These are phyloP conservation scores for Aphaenogaster rudis DNA, from an alignment of 1,140 invertebrate genomes.

Conservation along the genomic window DNA sequence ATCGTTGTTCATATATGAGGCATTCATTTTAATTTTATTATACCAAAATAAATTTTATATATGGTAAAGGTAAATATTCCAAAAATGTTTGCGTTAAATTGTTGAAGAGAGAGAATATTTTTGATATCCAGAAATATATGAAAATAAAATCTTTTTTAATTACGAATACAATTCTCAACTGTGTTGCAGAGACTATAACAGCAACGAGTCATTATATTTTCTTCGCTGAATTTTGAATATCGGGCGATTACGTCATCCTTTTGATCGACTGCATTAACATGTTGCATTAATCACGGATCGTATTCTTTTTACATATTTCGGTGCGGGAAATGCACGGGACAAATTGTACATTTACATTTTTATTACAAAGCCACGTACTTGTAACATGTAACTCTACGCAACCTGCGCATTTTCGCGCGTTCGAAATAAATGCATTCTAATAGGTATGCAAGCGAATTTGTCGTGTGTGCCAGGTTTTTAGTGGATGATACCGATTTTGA, in stretches of 20 bases:
- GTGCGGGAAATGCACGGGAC: slow-evolving; percentile 51
- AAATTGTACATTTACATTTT: slow-evolving; percentile 66
- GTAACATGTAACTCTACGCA: slow-evolving; percentile 52
- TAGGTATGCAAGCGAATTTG: slow-evolving; percentile 57
- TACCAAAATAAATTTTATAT: not conserved
- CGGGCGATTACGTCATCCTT: slow-evolving; percentile 42
- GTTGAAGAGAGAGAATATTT: slow-evolving; percentile 30
- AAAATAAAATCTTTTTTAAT: slow-evolving; percentile 24
- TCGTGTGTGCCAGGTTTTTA: slow-evolving; percentile 57
- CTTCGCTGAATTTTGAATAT: slow-evolving; percentile 57
- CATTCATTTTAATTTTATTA: slow-evolving; percentile 27
- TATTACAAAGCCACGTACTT: slow-evolving; percentile 59
- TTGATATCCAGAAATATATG: not conserved
- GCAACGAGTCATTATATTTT: slow-evolving; percentile 39
- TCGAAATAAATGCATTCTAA: slow-evolving; percentile 64
- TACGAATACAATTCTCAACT: not conserved
- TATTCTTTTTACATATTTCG: slow-evolving; percentile 63
- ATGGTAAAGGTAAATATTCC: not conserved
- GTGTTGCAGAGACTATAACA: not conserved
- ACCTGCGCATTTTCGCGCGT: slow-evolving; percentile 54
- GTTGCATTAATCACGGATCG: slow-evolving; percentile 59
- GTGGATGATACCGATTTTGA: slow-evolving; percentile 59
- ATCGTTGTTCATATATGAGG: slow-evolving; percentile 1
- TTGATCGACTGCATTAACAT: slow-evolving; percentile 59
- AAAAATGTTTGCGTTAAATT: slow-evolving; percentile 29